phyloP scores from a whole-genome alignment of 30 jellyfish, hydroid and myxozoan genomes.

The Mastigias papua region DNA sequence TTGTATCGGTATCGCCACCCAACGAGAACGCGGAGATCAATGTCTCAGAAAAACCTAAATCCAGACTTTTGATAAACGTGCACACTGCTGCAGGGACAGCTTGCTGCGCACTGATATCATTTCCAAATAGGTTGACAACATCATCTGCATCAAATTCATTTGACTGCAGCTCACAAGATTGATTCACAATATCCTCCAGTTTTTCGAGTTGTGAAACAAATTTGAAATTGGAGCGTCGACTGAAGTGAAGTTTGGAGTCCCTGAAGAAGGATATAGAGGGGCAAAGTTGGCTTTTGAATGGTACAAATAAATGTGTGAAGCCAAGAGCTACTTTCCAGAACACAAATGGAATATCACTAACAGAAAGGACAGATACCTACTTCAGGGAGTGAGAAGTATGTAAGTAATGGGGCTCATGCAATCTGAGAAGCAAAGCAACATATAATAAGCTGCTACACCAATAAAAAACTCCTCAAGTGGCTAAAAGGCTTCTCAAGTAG shows the following conservation, averaged over 20 bases:
- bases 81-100: slow-evolving; percentile 98
- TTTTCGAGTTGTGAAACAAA: slow-evolving; percentile 73
- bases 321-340: no score
- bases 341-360: no score
- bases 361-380: no score
- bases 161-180: not conserved
- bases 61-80: slow-evolving; percentile 66
- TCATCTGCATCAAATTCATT: slow-evolving; percentile 6
- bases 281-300: no score
- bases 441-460: no score
- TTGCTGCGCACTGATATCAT: slow-evolving; percentile 89
- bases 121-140: slow-evolving; percentile 69
- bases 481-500: no score
- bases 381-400: no score
- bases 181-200: slow-evolving; percentile 36
- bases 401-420: no score
- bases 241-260: slow-evolving; percentile 36
- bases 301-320: no score
- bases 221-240: slow-evolving; percentile 60
- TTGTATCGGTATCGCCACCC: slow-evolving; percentile 99
- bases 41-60: slow-evolving; percentile 73
- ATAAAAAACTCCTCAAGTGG: no score
- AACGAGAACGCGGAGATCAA: slow-evolving; percentile 79
- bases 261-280: slow-evolving; percentile 64
- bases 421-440: no score